These are phyloP conservation scores for Musca vetustissima DNA, from an alignment of 1,140 invertebrate species.

Conservation along the genomic window DNA sequence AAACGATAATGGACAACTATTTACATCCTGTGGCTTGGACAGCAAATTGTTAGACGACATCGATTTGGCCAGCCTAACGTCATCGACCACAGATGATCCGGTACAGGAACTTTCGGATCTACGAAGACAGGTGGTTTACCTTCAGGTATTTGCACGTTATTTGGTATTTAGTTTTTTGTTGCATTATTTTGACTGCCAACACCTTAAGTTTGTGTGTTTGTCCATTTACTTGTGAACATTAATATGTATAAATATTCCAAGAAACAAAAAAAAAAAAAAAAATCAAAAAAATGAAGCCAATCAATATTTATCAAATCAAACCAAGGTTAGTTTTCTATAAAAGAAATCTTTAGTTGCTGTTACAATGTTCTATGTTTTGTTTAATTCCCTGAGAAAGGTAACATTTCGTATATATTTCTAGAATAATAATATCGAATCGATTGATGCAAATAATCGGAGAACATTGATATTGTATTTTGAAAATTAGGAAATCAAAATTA, in stretches of 20 bases:
- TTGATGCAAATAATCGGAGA: neutral
- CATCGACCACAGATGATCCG: constrained; percentile 59
- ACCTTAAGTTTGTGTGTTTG: constrained; percentile 1
- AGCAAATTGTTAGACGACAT: constrained; percentile 62
- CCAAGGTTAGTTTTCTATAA: neutral
- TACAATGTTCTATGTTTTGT: constrained; percentile 3
- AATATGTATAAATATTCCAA: constrained; percentile 28
- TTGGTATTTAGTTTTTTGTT: constrained; percentile 27
- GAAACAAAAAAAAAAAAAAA: neutral
- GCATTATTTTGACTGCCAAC: constrained; percentile 8
- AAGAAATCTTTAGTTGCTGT: constrained; percentile 7
- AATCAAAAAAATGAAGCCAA: neutral
- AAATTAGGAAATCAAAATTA: neutral
- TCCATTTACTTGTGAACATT: constrained; percentile 28
- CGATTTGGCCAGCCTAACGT: constrained; percentile 57
- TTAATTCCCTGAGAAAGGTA: constrained; percentile 12
- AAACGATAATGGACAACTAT: constrained; percentile 76
- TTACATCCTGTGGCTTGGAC: constrained; percentile 59
- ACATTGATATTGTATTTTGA: neutral
- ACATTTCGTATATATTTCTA: constrained; percentile 1
- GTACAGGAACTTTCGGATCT: constrained; percentile 73
- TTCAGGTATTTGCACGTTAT: constrained; percentile 64
- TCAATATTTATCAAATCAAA: neutral
- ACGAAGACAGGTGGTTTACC: constrained; percentile 73
- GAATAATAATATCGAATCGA: neutral